Evolutionary conservation across 2,888 invertebrate genomes (phyloP).

Genomic region (Hanleya hanleyi): DNA sequence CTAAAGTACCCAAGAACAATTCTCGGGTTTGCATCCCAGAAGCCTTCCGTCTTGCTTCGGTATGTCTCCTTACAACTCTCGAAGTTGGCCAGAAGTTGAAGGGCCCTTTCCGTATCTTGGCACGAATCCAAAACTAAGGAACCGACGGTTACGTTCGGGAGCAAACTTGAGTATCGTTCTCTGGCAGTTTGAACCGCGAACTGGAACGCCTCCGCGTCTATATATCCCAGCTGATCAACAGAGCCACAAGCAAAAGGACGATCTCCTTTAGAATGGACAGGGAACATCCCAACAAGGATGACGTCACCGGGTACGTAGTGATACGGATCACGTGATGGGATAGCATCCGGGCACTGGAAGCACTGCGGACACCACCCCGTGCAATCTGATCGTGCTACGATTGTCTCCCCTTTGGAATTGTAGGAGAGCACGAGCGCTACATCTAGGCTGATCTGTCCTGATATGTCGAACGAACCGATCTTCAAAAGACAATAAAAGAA

Average conservation of each 20-base stretch:
- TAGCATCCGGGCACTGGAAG: not conserved
- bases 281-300: slow-evolving; percentile 51
- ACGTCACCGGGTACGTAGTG: slow-evolving; percentile 51
- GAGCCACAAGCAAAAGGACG: slow-evolving; percentile 41
- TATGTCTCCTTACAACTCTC: slow-evolving; percentile 41
- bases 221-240: slow-evolving; percentile 26
- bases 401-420: not conserved
- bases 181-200: slow-evolving; percentile 49
- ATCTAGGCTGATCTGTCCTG: not conserved
- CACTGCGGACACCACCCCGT: not conserved
- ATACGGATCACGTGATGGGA: not conserved
- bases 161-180: slow-evolving; percentile 40
- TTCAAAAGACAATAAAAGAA: not conserved
- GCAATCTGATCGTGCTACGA: not conserved
- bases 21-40: not conserved
- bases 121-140: slow-evolving; percentile 55
- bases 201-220: slow-evolving; percentile 51
- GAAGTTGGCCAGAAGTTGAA: slow-evolving; percentile 49
- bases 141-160: slow-evolving; percentile 47
- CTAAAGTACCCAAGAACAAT: not conserved
- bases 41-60: not conserved
- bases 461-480: not conserved
- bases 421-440: not conserved
- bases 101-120: slow-evolving; percentile 36
- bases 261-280: slow-evolving; percentile 39